Evolutionary conservation across 2,797 vertebrate genomes (phyloP).

Genomic region (Gila robusta): DNA sequence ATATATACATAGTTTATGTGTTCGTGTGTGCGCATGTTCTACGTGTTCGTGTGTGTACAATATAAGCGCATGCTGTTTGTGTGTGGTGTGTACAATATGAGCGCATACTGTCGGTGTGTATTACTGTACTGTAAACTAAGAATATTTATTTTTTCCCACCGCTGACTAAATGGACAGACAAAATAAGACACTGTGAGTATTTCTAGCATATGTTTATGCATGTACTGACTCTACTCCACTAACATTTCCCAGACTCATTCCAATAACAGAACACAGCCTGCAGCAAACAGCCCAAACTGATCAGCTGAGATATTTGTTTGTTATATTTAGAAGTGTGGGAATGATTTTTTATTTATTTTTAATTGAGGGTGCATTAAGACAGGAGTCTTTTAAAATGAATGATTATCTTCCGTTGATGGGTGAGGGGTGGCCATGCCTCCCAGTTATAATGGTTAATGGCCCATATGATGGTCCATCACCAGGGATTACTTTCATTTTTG

Average conservation of each 20-base stretch:
- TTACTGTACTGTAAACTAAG: constrained; percentile 37
- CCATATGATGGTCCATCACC: neutral
- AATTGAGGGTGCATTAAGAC: neutral
- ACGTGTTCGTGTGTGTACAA: neutral
- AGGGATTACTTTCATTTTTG: neutral
- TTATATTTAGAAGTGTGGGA: constrained; percentile 69
- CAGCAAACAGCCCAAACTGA: constrained; percentile 74
- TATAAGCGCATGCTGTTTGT: neutral
- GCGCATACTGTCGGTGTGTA: neutral
- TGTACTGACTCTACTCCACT: constrained; percentile 3
- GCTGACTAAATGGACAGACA: constrained; percentile 58
- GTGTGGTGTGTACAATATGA: neutral
- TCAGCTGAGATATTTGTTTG: constrained; percentile 72
- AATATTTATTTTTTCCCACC: constrained; percentile 29
- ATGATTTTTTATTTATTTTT: neutral
- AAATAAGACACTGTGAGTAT: constrained; percentile 60
- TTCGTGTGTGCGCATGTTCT: neutral
- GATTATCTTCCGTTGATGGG: neutral
- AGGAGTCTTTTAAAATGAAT: neutral
- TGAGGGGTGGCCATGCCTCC: neutral
- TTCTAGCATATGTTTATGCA: constrained; percentile 6
- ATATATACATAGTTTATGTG: neutral
- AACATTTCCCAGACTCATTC: constrained; percentile 19
- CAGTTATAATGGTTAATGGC: neutral
- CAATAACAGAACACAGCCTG: constrained; percentile 69